Evolutionary conservation across 2,888 invertebrate species (phyloP), one percentile per base, ranked within the genome.

Genomic region (Alloscopus bannaensis): DNA sequence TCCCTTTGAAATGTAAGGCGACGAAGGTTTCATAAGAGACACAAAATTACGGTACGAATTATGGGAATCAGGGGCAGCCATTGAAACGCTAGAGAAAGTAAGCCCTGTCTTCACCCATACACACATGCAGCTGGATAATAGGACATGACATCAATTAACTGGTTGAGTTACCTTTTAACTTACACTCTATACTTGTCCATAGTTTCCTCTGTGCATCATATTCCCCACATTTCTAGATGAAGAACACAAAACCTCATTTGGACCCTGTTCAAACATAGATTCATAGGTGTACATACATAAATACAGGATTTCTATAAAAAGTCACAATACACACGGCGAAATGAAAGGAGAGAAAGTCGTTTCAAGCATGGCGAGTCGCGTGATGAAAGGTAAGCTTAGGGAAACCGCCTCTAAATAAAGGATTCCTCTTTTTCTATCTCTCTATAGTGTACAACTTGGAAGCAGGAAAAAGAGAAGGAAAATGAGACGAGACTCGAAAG

Each of bases 91-190:
- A 47, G 3, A 18, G 18, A 47, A n/a, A 47, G 47, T n/a, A 47
- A 36, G 8, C n/a, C 4, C n/a, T 11, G 47, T 11, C 8, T 11
- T 11, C 8, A 47, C n/a, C n/a, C 47, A n/a, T 47, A 4, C 18
- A 24, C 8, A 22, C 24, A 18, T 3, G 20, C 8, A n/a, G 20
- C 24, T 18, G 24, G 8, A 22, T 52, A 11, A 52, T 29, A 59
- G 29, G 59, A 59, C 59, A 59, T 47, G 22, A 62, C 62, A 42
- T 62, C 62, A 62, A 62, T 62, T 62, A 62, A 42, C 62, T 62
- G 42, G 62, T 62, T 42, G 62, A 62, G 40, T 40, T 42, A 62
- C 40, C 62, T 62, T 40, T 40, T n/a, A n/a, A n/a, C n/a, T n/a
- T n/a, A n/a, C n/a, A n/a, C n/a, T n/a, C n/a, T n/a, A n/a, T n/a